Evolutionary conservation across 92 coral and sea anemone genomes (phyloP), one percentile per base, ranked within the genome.

Genomic region (Palythoa caribaeorum): DNA sequence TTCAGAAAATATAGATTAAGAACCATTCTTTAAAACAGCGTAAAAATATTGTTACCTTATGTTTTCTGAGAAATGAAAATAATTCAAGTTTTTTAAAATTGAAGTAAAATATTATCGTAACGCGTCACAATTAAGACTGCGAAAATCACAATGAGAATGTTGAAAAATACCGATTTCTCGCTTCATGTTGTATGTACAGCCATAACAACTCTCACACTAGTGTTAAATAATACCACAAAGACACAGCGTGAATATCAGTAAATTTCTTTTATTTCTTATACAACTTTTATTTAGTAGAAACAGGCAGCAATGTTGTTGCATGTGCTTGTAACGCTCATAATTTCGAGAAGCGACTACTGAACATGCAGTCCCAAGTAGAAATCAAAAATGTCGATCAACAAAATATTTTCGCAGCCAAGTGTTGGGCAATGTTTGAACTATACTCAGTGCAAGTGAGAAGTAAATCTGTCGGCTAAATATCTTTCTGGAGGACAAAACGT

Each of bases 211-310:
- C 77, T 28, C 51, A 72, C 77, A 72, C 38, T 37, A 13, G 68
- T 72, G 12, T 72, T 37, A 72, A 36, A 72, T 72, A 72, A 37
- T 72, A 72, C 77, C 19, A 72, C 53, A 72, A 72, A 72, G 77
- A 72, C 77, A 72, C 77, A 72, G 51, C 39, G 77, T 72, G 53
- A 72, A 72, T 72, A 72, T 72, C 51, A 44, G 59, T 75, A 75
- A 48, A 16, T 44, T 44, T 75, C 16, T 75, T 44, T 75, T 75
- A 75, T 75, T 75, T 38, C 60, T 75, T 75, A 13, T 75, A 40
- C 79, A 44, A 47, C 57, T 48, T 84, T 84, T 84, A 84, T 66
- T 66, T 84, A 84, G 71, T 80, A 84, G 55, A 70, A 69, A 84
- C 80, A 47, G 78, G 79, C 88, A 84, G 47, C 28, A 84, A 77